Conservation (phyloP, 2,113 vertebrate genomes). For the Cavia aperea region DNA sequence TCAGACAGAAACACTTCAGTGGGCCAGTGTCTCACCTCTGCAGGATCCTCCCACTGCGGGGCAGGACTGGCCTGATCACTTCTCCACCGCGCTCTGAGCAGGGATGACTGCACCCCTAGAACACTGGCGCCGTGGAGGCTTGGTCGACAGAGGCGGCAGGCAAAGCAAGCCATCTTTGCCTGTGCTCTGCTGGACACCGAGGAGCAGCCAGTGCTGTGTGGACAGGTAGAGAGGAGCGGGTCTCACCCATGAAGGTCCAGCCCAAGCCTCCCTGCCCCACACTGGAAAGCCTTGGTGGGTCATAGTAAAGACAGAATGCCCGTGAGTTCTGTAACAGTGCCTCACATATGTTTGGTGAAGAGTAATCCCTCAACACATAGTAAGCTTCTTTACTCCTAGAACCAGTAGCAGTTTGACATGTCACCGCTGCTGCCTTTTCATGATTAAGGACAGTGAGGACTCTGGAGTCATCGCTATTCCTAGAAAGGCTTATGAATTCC, state of each 20-base stretch:
- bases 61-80: background rate
- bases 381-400: background rate
- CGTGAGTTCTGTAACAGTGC: rapidly evolving
- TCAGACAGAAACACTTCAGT: rapidly evolving
- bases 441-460: background rate
- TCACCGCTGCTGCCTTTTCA: background rate
- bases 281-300: background rate
- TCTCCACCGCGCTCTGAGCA: background rate
- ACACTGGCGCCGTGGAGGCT: background rate
- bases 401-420: background rate
- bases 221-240: background rate
- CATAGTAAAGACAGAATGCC: rapidly evolving
- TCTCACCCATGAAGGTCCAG: background rate
- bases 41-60: background rate
- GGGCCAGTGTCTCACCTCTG: background rate
- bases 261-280: rapidly evolving
- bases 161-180: too few species aligned
- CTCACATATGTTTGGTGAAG: rapidly evolving
- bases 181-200: rapidly evolving
- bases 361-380: background rate
- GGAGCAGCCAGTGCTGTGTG: background rate
- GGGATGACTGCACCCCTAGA: background rate
- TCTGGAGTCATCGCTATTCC: background rate
- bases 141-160: background rate
- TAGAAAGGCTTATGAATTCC: background rate